A percentile compares a stretch with the other conserved stretches of the same genome.
Evolutionary conservation across 2,797 vertebrate genomes (phyloP).

Genomic region (Xiphophorus birchmanni): DNA sequence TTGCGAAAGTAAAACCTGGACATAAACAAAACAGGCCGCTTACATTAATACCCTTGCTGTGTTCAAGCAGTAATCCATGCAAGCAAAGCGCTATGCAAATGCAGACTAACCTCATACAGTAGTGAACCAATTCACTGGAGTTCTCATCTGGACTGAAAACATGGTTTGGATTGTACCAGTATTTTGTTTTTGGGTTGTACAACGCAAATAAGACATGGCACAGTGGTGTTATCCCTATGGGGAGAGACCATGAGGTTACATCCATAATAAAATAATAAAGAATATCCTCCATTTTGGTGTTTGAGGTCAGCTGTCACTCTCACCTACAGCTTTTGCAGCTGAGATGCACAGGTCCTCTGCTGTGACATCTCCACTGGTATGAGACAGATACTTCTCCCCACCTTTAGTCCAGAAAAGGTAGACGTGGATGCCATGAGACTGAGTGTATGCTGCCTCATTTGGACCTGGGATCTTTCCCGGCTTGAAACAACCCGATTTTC

Average conservation of each 20-base stretch:
- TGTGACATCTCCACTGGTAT: slow-evolving; percentile 71
- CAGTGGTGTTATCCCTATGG: slow-evolving; percentile 87
- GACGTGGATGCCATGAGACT: slow-evolving; percentile 76
- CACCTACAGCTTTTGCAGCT: slow-evolving; percentile 85
- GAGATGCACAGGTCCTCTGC: slow-evolving; percentile 88
- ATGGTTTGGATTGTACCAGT: slow-evolving; percentile 92
- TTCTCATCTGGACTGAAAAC: slow-evolving; percentile 76
- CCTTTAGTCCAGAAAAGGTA: slow-evolving; percentile 85
- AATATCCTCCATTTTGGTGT: neutral
- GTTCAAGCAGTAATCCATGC: neutral
- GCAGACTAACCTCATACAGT: slow-evolving; percentile 89
- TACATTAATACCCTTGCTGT: neutral
- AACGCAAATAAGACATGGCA: slow-evolving; percentile 89
- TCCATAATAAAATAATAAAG: neutral
- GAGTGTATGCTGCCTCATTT: slow-evolving; percentile 58
- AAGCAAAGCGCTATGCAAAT: neutral
- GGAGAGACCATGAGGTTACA: slow-evolving; percentile 29
- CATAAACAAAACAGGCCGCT: neutral
- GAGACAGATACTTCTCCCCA: slow-evolving; percentile 78
- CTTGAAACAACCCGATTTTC: slow-evolving; percentile 54
- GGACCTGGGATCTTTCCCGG: slow-evolving; percentile 18
- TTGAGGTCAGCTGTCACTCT: slow-evolving; percentile 31
- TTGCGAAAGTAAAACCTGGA: slow-evolving; percentile 90
- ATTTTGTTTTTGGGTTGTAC: slow-evolving; percentile 77
- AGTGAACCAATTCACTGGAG: slow-evolving; percentile 76